Percentiles rank a stretch among this genome's conserved stretches.
Conservation (phyloP, 2,888 invertebrate species). For the Agelastica alni region DNA sequence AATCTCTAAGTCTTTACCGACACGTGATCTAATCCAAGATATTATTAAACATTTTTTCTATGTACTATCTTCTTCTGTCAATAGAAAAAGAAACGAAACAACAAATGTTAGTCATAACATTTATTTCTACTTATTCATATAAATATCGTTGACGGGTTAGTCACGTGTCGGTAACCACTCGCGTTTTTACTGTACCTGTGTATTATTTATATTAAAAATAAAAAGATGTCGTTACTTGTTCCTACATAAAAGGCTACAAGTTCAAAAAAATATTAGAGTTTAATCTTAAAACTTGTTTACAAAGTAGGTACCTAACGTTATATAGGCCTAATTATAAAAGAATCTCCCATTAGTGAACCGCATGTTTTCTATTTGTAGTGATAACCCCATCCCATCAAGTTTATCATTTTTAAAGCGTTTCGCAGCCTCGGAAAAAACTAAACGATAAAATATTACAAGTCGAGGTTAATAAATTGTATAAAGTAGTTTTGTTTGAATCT, state of each 20-base stretch:
- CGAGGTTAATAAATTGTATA: neutral
- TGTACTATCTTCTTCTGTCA: too few species aligned
- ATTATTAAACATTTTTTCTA: too few species aligned
- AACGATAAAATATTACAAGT: neutral
- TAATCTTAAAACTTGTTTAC: slow-evolving; percentile 7
- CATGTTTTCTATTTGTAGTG: slow-evolving; percentile 13
- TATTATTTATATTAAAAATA: too few species aligned
- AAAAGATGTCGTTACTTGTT: too few species aligned
- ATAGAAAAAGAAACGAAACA: too few species aligned
- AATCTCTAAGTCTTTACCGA: too few species aligned
- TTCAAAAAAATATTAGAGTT: slow-evolving; percentile 3
- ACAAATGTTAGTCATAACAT: too few species aligned
- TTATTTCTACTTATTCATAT: too few species aligned
- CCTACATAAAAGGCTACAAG: slow-evolving; percentile 2
- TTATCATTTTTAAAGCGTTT: slow-evolving; percentile 17
- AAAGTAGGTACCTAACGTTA: slow-evolving; percentile 3
- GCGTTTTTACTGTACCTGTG: too few species aligned
- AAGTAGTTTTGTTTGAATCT: neutral
- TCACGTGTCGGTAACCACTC: too few species aligned
- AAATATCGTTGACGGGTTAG: too few species aligned
- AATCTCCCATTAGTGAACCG: slow-evolving; percentile 12
- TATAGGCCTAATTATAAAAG: slow-evolving; percentile 16
- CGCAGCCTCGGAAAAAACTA: slow-evolving; percentile 11
- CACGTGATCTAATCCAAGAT: too few species aligned
- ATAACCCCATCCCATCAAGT: slow-evolving; percentile 9